Base-by-base conservation (phyloP, 2,113 vertebrate species). In the Bubalus kerabau region DNA sequence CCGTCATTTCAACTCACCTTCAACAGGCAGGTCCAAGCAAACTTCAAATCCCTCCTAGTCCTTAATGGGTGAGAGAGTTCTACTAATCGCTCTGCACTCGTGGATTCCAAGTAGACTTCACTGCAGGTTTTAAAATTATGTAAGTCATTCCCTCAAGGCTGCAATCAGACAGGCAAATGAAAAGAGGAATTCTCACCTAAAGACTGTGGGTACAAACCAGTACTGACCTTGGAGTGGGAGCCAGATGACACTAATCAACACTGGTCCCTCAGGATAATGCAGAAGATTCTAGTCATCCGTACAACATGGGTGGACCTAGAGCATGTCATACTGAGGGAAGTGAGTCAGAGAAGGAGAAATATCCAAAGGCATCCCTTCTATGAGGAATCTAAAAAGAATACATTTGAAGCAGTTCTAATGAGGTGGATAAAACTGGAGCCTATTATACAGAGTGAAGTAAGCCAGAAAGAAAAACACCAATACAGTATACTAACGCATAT, bases 321-420 rank as follows among this genome's bases (percentile, higher is more conserved):
- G 62, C 14, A 0, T 1, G 62, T 17, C 30, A 17, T 32, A 17
- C 15, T 0, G 60, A 62, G 60, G 28, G 13, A 30, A 15, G 60
- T 7, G 15, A 10, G 32, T 7, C 64, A 71, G 64, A 36, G 17
- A 71, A 21, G 32, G 64, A 36, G 17, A 71, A 71, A 21, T 36
- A 71, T 21, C 2, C 0, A 36, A 11, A 2, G 0, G n/a, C 4
- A 1, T 23, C 17, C 1, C n/a, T 71, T 36, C n/a, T 71, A 36
- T 6, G 19, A 36, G 19, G n/a, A 71, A 21, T 71, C 64, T 71
- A 6, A 36, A 11, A 11, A 71, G n/a, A 71, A n/a, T n/a, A n/a
- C n/a, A n/a, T n/a, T n/a, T n/a, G n/a, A n/a, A n/a, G n/a, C n/a
- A n/a, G n/a, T n/a, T n/a, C n/a, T n/a, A n/a, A n/a, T n/a, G n/a